These are phyloP conservation scores for Rana temporaria DNA, from an alignment of 2,113 vertebrate genomes.

Conservation along the genomic window DNA sequence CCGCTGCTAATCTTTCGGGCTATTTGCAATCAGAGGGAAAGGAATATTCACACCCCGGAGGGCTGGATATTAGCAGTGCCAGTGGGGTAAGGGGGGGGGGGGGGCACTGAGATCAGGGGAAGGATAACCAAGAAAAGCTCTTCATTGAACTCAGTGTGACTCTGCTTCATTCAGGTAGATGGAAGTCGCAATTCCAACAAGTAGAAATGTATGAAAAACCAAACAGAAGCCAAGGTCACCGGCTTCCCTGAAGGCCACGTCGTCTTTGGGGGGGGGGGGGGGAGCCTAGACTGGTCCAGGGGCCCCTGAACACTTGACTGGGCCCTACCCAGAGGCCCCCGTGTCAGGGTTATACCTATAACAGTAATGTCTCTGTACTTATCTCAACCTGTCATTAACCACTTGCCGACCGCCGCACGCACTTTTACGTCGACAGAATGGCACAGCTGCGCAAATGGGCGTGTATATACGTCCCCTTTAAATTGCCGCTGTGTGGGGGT, in stretches of 20 bases:
- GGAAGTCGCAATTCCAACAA: constrained; percentile 30
- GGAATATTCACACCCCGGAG: constrained; percentile 66
- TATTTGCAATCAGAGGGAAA: constrained; percentile 70
- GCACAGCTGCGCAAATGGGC: too few relatives aligned
- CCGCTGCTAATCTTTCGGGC: constrained; percentile 73
- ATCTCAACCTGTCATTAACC: too few relatives aligned
- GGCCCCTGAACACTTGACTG: constrained; percentile 58
- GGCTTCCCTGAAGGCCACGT: constrained; percentile 47
- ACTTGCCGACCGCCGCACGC: too few relatives aligned
- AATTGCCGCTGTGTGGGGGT: too few relatives aligned
- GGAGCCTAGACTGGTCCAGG: constrained; percentile 12
- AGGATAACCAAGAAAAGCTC: constrained; percentile 54
- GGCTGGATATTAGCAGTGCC: constrained; percentile 61
- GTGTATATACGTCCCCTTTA: too few relatives aligned
- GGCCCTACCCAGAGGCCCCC: neutral
- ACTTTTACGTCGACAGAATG: too few relatives aligned
- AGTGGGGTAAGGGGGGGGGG: constrained; percentile 28
- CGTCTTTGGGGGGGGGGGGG: neutral
- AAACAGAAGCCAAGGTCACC: constrained; percentile 37
- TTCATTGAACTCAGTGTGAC: constrained; percentile 63
- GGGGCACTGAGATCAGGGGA: constrained; percentile 52
- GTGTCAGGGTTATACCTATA: neutral
- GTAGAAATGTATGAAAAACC: constrained; percentile 55
- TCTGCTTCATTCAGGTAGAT: constrained; percentile 57
- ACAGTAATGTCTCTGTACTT: too few relatives aligned